Evolutionary conservation across 1,140 invertebrate genomes (phyloP).

Genomic region (Caenorhabditis inopinata): DNA sequence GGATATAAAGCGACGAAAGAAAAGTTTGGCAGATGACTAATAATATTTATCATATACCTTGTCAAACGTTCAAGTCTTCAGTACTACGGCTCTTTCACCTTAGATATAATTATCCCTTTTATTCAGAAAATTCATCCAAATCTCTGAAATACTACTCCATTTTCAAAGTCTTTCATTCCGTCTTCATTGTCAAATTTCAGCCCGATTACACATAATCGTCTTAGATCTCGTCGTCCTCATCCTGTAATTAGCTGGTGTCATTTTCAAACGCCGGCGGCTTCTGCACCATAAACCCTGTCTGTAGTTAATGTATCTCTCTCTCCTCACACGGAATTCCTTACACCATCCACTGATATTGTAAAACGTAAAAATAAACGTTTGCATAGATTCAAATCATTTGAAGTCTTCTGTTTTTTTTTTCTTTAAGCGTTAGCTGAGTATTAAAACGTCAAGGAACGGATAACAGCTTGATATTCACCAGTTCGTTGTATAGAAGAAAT

Average conservation of each 20-base stretch:
- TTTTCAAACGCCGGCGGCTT: neutral
- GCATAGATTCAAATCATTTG: neutral
- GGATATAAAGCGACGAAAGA: conserved; percentile 45
- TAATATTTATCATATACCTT: neutral
- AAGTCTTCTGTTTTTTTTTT: too few relatives aligned
- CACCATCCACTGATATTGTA: neutral
- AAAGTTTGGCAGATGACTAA: neutral
- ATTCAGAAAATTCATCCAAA: too few relatives aligned
- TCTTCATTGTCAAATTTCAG: neutral
- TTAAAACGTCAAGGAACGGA: too few relatives aligned
- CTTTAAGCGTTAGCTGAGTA: too few relatives aligned
- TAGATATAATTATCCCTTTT: neutral
- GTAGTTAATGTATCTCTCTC: neutral
- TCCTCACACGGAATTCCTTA: neutral
- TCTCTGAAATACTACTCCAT: neutral
- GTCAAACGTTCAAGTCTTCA: neutral
- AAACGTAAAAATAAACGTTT: neutral
- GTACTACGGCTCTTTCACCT: neutral
- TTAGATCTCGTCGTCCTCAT: conserved; percentile 25
- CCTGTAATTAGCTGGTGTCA: conserved; percentile 19
- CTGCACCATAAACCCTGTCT: neutral
- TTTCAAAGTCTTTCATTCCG: neutral
- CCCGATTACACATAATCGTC: neutral
- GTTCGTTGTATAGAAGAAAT: too few relatives aligned
- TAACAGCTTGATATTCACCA: too few relatives aligned